Evolutionary conservation across 2,113 vertebrate species (phyloP), one percentile per base, ranked within the genome.

Genomic region (Embiotoca jacksoni): DNA sequence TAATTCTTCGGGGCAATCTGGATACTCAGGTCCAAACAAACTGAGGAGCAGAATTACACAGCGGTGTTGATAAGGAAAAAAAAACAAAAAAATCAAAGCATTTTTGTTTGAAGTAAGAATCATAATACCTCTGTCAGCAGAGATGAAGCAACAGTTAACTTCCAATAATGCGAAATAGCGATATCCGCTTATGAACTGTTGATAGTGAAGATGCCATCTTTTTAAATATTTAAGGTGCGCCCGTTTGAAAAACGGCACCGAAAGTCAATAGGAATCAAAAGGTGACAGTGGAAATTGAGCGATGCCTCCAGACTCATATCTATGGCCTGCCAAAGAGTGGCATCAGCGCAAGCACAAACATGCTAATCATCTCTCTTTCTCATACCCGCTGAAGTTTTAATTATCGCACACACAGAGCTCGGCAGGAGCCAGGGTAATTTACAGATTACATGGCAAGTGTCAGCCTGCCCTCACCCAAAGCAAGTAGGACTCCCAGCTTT

Each of bases 381-480:
- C 76, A 90, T 88, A 83, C 83, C 84, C 78, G 80, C 90, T 73
- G 50, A 79, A 59, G 85, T 88, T 88, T 89, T 85, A 92, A 90
- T 92, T 89, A 80, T 70, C 63, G 50, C 82, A 74, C 86, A 86
- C 77, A 83, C 63, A 88, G 53, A 88, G 83, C 44, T 49, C 3
- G n/a, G 68, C 78, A 82, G 82, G 50, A 89, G 89, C 85, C 62
- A 70, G 57, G 76, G 90, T 93, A 91, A 80, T 82, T 90, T 85
- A 79, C 63, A 90, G 78, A 89, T 94, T 68, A 87, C 74, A 82
- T 64, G 88, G 85, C 94, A 91, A 94, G 93, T 91, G 89, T 76
- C 80, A 87, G 90, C 92, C 85, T 79, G 89, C 79, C 91, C 92
- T 66, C 63, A 77, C 71, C 60, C 13, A 4, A 35, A 83, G 73